phyloP scores from a whole-genome alignment of 1,140 invertebrate genomes.

The Megathymus violae region DNA sequence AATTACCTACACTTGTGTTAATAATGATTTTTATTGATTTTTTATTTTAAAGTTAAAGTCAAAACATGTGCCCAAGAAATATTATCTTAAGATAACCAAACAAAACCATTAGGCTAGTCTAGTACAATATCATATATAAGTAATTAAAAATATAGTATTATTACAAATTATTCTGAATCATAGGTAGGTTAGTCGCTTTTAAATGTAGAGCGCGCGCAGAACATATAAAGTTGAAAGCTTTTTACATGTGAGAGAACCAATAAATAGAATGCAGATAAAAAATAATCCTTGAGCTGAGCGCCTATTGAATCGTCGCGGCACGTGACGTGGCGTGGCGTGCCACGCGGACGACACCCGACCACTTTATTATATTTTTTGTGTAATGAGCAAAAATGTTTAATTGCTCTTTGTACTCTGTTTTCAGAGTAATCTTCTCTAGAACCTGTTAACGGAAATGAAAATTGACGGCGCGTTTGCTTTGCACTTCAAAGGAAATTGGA shows the following conservation, averaged over 20 bases:
- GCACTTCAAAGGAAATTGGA: constrained; percentile 31
- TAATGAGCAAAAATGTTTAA: constrained; percentile 65
- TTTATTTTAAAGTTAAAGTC: no score
- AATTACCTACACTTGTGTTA: no score
- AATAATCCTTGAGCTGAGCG: constrained; percentile 23
- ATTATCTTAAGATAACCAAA: no score
- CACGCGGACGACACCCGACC: constrained; percentile 47
- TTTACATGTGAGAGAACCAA: constrained; percentile 16
- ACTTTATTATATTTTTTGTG: constrained; percentile 47
- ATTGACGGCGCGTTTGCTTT: constrained; percentile 38
- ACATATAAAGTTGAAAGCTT: constrained; percentile 26
- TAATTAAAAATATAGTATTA: not conserved
- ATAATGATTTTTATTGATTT: no score
- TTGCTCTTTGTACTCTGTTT: constrained; percentile 51
- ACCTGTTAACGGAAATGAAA: constrained; percentile 47
- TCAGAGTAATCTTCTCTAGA: constrained; percentile 49
- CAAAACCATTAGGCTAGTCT: no score
- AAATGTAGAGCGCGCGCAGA: not conserved
- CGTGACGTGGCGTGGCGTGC: constrained; percentile 48
- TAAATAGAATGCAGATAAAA: constrained; percentile 29
- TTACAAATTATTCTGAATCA: no score
- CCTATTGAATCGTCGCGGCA: constrained; percentile 25
- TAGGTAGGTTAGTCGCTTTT: no score
- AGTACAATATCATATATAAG: no score
- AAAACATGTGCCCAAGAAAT: no score